Evolutionary conservation across 2,888 invertebrate genomes (phyloP).

Genomic region (Diarsia dahlii): DNA sequence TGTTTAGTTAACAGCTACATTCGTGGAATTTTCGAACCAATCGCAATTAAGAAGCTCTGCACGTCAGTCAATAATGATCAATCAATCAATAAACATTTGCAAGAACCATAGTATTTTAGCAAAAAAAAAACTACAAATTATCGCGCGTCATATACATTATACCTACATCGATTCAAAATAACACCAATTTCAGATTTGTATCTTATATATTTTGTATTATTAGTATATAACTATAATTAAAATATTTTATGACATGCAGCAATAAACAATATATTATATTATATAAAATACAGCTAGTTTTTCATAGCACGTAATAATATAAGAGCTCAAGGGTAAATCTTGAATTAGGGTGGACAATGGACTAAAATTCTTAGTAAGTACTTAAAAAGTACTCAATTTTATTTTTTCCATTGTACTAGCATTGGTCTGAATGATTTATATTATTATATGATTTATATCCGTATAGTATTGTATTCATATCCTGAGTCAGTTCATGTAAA

Average conservation of each 20-base stretch:
- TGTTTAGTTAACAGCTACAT: not conserved
- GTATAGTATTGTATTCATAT: not conserved
- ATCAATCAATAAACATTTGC: not conserved
- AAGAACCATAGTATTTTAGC: not conserved
- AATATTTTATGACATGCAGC: slow-evolving; percentile 14
- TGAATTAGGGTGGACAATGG: not conserved
- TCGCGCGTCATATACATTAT: slow-evolving; percentile 4
- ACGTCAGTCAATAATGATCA: not conserved
- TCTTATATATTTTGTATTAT: slow-evolving; percentile 1
- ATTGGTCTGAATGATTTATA: not conserved
- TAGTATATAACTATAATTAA: slow-evolving; percentile 1
- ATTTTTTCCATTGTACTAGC: not conserved
- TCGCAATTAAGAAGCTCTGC: too few relatives aligned
- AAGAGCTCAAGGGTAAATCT: not conserved
- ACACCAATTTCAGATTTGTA: slow-evolving; percentile 2
- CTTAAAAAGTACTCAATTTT: not conserved
- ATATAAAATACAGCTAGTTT: not conserved
- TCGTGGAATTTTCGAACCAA: not conserved
- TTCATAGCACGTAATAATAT: not conserved
- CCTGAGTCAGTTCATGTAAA: not conserved
- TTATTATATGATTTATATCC: too few relatives aligned
- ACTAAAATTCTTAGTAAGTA: not conserved
- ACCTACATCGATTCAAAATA: slow-evolving; percentile 10
- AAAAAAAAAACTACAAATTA: not conserved
- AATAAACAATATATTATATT: slow-evolving; percentile 5